Base-by-base conservation (phyloP, 2,888 invertebrate genomes). In the Conus canariensis region DNA sequence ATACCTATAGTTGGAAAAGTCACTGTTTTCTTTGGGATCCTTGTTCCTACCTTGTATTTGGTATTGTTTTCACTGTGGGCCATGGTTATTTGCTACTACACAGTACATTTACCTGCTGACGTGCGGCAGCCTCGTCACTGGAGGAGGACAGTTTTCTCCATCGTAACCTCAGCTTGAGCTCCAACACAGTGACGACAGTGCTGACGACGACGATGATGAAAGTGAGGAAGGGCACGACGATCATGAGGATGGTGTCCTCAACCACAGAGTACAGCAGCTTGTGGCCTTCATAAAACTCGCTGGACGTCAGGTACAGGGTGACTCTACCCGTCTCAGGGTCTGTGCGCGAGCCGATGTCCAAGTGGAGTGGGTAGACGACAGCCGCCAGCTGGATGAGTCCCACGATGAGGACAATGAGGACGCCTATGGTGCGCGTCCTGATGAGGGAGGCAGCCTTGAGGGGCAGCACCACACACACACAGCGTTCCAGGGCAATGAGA, bases 231-330 rank as follows among this genome's bases (percentile, higher is more conserved):
- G 89, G 89, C 5, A 89, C 64, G 58, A 89, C 89, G 6, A 83
- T 10, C 89, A 89, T 89, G 12, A 89, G n/a, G 4, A 89, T 9
- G 64, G 83, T 89, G 85, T 89, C 67, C 70, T 89, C 89, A 10
- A 89, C 83, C 19, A 89, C 30, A n/a, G 60, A n/a, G 25, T 83
- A 89, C 64, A 83, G 58, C 45, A 83, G 56, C n/a, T 56, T 67
- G 30, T 89, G 64, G 14, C n/a, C 12, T 1, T 16, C 19, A 85
- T 85, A 85, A 22, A 89, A 83, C 83, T 85, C 16, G 14, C 83
- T 83, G 45, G 70, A 64, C 14, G 85, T 67, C 25, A 89, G 85
- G 14, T 25, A 83, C 12, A 67, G 67, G 56, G n/a, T 12, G 25
- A 45, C 25, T 8, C 22, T 16, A n/a, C 82, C 82, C 8, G 83